These are phyloP conservation scores for Tonatia bakeri DNA, from an alignment of 2,113 vertebrate species.

Conservation along the genomic window DNA sequence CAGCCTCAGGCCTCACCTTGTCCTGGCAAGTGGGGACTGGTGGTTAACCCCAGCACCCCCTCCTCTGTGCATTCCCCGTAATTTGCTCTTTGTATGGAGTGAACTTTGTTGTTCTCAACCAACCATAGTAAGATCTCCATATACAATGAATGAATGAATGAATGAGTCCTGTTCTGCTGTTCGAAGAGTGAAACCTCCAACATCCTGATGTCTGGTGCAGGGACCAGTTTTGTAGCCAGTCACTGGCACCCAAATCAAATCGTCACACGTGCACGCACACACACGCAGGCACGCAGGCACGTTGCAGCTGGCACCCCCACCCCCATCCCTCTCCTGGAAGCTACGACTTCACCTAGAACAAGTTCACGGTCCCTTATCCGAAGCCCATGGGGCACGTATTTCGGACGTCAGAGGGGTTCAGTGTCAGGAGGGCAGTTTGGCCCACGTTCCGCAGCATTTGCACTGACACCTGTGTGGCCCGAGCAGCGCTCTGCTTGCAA, in stretches of 20 bases:
- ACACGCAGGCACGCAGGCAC: neutral
- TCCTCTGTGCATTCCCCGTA: neutral
- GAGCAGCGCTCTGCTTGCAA: neutral
- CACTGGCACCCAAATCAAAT: neutral
- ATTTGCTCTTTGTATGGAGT: rapidly evolving
- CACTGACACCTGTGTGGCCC: neutral
- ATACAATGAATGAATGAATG: neutral
- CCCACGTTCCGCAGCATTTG: neutral
- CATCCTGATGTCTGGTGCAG: neutral
- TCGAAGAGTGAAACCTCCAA: neutral
- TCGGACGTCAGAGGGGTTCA: neutral
- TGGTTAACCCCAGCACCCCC: too few relatives aligned
- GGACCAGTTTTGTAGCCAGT: neutral
- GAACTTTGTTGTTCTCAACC: neutral
- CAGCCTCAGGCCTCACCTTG: neutral
- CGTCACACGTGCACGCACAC: neutral
- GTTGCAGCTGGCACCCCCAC: neutral
- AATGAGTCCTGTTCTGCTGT: neutral
- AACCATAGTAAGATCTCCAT: neutral
- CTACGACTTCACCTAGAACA: neutral
- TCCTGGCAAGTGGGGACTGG: neutral
- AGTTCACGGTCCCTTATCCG: neutral
- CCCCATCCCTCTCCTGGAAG: neutral
- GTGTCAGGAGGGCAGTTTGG: neutral
- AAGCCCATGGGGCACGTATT: neutral